These are phyloP conservation scores for Tautogolabrus adspersus DNA, from an alignment of 2,113 vertebrate species.

Conservation along the genomic window DNA sequence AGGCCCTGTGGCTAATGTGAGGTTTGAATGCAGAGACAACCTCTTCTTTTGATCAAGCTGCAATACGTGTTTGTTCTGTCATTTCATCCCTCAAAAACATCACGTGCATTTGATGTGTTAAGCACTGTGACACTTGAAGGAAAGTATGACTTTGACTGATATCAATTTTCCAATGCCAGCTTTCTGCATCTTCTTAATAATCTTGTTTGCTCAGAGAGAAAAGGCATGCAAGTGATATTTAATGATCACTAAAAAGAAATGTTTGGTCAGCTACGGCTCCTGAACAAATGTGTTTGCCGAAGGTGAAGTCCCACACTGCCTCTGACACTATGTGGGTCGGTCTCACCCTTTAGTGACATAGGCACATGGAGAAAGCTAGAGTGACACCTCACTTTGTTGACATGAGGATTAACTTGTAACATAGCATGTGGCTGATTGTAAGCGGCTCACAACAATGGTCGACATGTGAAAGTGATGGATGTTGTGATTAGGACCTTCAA, in stretches of 20 bases:
- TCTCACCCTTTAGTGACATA: constrained; percentile 36
- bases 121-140: not conserved
- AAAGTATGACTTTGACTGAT: constrained; percentile 38
- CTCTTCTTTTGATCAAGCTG: constrained; percentile 36
- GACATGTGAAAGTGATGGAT: constrained; percentile 54
- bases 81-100: too few relatives aligned
- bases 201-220: constrained; percentile 65
- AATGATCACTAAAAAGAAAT: constrained; percentile 51
- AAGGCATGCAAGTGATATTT: constrained; percentile 47
- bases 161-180: constrained; percentile 27
- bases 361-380: constrained; percentile 25
- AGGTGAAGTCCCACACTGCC: constrained; percentile 55
- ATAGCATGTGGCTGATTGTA: constrained; percentile 20
- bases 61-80: not conserved
- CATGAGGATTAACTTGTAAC: constrained; percentile 46
- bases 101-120: too few relatives aligned
- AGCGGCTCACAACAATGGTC: constrained; percentile 37
- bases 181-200: constrained; percentile 56
- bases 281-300: constrained; percentile 63
- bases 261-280: constrained; percentile 49
- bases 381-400: constrained; percentile 57
- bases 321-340: constrained; percentile 33
- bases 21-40: not conserved
- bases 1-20: not conserved
- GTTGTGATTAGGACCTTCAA: not conserved